Percentiles rank a stretch among this genome's conserved stretches.
Conservation (phyloP, 2,888 invertebrate genomes). For the Uropetala carovei region DNA sequence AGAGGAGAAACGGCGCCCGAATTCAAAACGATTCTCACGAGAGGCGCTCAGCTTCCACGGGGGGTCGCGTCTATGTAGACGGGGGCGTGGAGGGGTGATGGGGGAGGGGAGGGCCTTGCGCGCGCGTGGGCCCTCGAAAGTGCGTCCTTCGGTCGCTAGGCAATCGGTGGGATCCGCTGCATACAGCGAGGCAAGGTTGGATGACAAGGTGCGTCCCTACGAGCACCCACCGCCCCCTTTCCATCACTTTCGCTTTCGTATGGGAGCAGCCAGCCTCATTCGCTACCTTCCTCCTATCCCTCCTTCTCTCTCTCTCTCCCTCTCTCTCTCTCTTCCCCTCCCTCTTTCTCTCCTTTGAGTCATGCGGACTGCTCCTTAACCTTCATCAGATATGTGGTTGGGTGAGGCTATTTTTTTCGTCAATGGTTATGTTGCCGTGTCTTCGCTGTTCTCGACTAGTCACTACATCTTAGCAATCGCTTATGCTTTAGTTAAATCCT, state of each 20-base stretch:
- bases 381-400: neutral
- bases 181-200: slow-evolving; percentile 7
- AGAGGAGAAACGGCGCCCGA: no score
- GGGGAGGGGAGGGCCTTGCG: neutral
- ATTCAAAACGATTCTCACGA: no score
- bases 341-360: neutral
- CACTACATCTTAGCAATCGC: neutral
- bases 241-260: neutral
- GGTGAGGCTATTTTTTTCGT: slow-evolving; percentile 9
- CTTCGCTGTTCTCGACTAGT: neutral
- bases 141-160: neutral
- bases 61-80: neutral
- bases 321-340: neutral
- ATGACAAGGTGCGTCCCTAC: neutral
- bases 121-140: slow-evolving; percentile 15
- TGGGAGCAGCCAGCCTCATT: neutral
- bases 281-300: no score
- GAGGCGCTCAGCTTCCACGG: no score
- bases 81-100: neutral
- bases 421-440: neutral
- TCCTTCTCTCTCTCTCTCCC: no score
- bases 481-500: no score
- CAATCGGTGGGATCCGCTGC: neutral
- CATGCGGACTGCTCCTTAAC: neutral
- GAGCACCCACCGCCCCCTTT: no score